Conservation (phyloP, 2,888 invertebrate genomes). For the Megaustenia siamemsis region DNA sequence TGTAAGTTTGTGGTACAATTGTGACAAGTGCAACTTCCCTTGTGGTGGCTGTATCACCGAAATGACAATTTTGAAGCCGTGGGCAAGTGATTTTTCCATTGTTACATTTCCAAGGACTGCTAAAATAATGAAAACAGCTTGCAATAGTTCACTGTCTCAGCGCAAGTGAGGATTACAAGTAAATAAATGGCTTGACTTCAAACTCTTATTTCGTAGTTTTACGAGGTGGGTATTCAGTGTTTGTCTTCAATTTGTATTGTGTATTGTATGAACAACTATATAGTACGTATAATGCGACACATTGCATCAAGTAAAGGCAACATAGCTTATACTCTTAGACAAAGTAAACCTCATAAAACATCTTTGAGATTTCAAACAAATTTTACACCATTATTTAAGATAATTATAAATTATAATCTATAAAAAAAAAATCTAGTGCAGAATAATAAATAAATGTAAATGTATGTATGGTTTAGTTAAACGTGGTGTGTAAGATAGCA, state of each 20-base stretch:
- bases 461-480: too few relatives aligned
- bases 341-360: too few relatives aligned
- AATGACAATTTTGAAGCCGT: neutral
- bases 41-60: neutral
- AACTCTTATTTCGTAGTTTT: neutral
- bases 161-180: conserved; percentile 9
- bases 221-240: conserved; percentile 31
- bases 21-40: neutral
- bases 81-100: neutral
- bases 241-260: neutral
- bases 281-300: too few relatives aligned
- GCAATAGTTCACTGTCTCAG: neutral
- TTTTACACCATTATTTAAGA: too few relatives aligned
- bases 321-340: too few relatives aligned
- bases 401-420: too few relatives aligned
- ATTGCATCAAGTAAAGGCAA: too few relatives aligned
- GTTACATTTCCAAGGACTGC: neutral
- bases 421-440: too few relatives aligned
- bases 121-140: neutral
- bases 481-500: too few relatives aligned
- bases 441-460: too few relatives aligned
- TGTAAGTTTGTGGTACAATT: neutral
- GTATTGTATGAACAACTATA: neutral
- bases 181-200: conserved; percentile 12
- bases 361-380: too few relatives aligned